Conservation (phyloP, 2,888 invertebrate species). For the Dolichopus griseipennis region DNA sequence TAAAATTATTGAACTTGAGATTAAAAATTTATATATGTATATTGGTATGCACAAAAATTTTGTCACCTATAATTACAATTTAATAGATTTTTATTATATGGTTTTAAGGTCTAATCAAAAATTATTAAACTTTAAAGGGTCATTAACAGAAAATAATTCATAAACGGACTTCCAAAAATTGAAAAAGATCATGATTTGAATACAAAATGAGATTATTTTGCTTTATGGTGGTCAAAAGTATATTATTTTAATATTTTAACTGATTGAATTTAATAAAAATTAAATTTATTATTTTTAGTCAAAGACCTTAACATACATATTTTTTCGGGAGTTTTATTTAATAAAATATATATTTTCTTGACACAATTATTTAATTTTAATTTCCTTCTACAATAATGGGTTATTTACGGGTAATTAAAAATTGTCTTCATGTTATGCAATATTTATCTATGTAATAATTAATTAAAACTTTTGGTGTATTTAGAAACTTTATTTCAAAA, state of each 20-base stretch:
- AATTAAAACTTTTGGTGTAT: too few relatives aligned
- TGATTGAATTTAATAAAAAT: not conserved
- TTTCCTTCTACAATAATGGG: too few relatives aligned
- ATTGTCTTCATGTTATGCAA: too few relatives aligned
- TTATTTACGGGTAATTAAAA: too few relatives aligned
- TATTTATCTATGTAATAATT: too few relatives aligned
- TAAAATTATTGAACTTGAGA: not conserved
- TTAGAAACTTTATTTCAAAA: too few relatives aligned
- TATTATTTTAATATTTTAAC: not conserved
- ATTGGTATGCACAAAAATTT: too few relatives aligned
- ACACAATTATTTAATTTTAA: too few relatives aligned
- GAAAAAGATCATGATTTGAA: not conserved
- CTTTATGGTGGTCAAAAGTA: not conserved
- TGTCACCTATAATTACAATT: not conserved
- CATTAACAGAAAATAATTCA: not conserved
- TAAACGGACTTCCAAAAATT: not conserved
- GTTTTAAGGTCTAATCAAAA: not conserved
- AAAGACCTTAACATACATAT: not conserved
- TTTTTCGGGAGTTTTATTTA: not conserved
- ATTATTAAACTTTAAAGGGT: not conserved
- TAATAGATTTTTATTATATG: not conserved
- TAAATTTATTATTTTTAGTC: not conserved
- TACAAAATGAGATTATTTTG: not conserved
- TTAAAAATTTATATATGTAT: not conserved
- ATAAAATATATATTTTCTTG: not conserved